These are phyloP conservation scores for Chrysolina haemoptera DNA, from an alignment of 2,888 invertebrate genomes.

Conservation along the genomic window DNA sequence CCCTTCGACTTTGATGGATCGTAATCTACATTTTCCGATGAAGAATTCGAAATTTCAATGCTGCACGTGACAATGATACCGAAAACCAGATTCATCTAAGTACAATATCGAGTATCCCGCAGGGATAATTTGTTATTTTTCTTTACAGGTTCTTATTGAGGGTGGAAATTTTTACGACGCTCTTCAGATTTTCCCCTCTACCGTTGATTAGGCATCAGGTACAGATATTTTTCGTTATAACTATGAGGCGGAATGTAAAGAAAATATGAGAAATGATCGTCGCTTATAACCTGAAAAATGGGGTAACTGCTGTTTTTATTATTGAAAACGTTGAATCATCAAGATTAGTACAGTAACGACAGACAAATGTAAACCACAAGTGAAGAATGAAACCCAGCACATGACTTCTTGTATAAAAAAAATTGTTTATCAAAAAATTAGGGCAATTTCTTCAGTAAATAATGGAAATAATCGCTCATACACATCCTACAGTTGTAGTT, in stretches of 20 bases:
- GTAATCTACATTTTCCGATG: neutral
- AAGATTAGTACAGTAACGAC: too few species aligned
- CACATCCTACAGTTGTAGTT: too few species aligned
- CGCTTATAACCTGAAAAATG: neutral
- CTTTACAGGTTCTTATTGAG: conserved; percentile 26
- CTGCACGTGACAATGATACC: conserved; percentile 22
- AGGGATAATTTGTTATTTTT: conserved; percentile 34
- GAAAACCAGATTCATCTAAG: conserved; percentile 28
- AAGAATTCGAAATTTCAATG: neutral
- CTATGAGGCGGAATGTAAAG: neutral
- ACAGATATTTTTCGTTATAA: conserved; percentile 33
- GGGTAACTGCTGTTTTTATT: neutral
- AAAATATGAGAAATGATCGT: conserved; percentile 6
- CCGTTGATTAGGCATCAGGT: conserved; percentile 49
- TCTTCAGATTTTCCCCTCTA: conserved; percentile 39
- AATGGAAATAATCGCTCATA: too few species aligned
- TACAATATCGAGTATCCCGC: conserved; percentile 30
- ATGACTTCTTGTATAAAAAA: too few species aligned
- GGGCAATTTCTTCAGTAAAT: too few species aligned
- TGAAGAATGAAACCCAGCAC: too few species aligned
- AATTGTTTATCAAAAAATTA: too few species aligned
- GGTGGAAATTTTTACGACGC: conserved; percentile 38
- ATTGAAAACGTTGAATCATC: neutral
- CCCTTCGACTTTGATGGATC: conserved; percentile 1
- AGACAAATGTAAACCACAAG: too few species aligned